These are phyloP conservation scores for Microcebus jonahi DNA, from an alignment of 2,113 vertebrate species.

Conservation along the genomic window DNA sequence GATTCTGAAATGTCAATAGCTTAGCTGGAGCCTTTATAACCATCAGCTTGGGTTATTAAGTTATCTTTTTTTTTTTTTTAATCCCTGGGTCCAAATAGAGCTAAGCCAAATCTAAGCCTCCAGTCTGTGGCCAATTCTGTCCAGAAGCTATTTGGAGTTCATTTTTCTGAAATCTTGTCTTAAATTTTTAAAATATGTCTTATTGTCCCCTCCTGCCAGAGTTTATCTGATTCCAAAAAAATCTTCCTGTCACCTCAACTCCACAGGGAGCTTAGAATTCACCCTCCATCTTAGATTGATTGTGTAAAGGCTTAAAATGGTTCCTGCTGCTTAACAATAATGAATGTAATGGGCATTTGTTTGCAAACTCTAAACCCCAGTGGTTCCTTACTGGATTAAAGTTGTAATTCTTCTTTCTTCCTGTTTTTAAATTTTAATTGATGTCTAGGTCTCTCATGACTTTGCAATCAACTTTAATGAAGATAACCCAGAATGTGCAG, in stretches of 20 bases:
- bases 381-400: slow-evolving; percentile 72
- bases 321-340: slow-evolving; percentile 66
- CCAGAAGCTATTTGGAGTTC: background rate
- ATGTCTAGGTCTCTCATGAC: slow-evolving; percentile 95
- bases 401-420: slow-evolving; percentile 69
- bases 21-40: background rate
- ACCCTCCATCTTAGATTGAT: slow-evolving; percentile 62
- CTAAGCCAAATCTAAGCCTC: background rate
- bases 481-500: slow-evolving; percentile 98
- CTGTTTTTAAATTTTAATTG: slow-evolving; percentile 64
- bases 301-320: slow-evolving; percentile 68
- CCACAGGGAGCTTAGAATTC: slow-evolving; percentile 57
- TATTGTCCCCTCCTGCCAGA: slow-evolving; percentile 27
- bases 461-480: slow-evolving; percentile 99
- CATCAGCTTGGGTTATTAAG: background rate
- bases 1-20: slow-evolving; percentile 50
- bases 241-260: slow-evolving; percentile 59
- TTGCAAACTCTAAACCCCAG: slow-evolving; percentile 58
- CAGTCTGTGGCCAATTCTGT: background rate
- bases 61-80: background rate
- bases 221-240: slow-evolving; percentile 71
- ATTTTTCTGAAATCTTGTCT: background rate
- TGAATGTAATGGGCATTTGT: slow-evolving; percentile 65
- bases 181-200: background rate
- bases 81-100: slow-evolving; percentile 1